Base-by-base conservation (phyloP, 2,888 invertebrate species). In the Eupithecia inturbata region DNA sequence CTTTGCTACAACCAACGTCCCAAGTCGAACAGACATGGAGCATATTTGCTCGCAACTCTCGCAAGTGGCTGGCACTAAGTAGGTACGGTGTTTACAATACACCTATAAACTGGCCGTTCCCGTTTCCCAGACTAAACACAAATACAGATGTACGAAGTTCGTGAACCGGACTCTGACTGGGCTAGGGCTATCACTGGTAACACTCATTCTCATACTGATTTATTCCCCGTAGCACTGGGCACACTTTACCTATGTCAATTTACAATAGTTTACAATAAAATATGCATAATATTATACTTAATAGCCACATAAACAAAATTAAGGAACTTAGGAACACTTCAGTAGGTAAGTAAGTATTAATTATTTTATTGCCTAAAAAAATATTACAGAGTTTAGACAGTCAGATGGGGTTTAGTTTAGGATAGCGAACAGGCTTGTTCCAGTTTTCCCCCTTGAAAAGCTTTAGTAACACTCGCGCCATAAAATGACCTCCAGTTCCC, bases 81-180 rank as follows among this genome's bases (percentile, higher is more conserved):
- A 57, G 77, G 72, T 80, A 79, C 60, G 78, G 76, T 80, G 76
- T 78, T 77, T 78, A 79, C 75, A 79, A 81, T 73, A 79, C 68
- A 77, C 76, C 72, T 70, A 73, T 74, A 81, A 84, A 84, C 77
- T 77, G 78, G 76, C 80, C 77, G 80, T 74, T 79, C 74, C 80
- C 80, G 81, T 82, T 79, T 77, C 82, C 79, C 84, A 88, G 87
- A 86, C 86, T 84, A 85, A 86, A 87, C 84, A 86, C 76, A 73
- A 73, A 73, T 69, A 76, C 71, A 76, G 73, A 76, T 76, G 76
- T 71, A 68, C 73, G 71, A 68, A 71, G 75, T 73, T 76, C 76
- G 73, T 73, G 76, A 71, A 73, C 73, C 71, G 73, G 71, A 76
- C 76, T 70, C 60, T 33, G 49, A 66, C 39, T 45, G n/a, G 41